Evolutionary conservation across 1,140 invertebrate genomes (phyloP).

Genomic region (Sipha flava): DNA sequence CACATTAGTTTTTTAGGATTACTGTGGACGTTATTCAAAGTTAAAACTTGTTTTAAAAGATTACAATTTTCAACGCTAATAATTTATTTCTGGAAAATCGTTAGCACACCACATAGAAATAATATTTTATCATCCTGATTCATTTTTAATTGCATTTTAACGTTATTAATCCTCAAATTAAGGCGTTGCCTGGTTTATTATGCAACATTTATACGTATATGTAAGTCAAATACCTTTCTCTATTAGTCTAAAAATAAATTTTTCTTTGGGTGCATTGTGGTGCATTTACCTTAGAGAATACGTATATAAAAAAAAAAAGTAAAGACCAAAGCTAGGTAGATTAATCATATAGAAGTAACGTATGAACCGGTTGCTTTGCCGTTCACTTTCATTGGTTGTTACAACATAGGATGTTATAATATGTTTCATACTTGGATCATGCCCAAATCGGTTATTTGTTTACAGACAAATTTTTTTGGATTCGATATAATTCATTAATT

Average conservation of each 20-base stretch:
- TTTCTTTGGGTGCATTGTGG: neutral
- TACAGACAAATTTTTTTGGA: neutral
- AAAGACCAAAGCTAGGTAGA: neutral
- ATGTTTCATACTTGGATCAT: neutral
- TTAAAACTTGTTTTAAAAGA: too few species aligned
- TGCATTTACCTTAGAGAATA: neutral
- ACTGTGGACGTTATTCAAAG: too few species aligned
- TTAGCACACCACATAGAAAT: too few species aligned
- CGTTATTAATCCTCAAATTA: neutral
- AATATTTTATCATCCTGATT: too few species aligned
- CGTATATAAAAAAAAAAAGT: neutral
- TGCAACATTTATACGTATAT: neutral
- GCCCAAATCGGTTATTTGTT: neutral
- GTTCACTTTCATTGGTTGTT: slow-evolving; percentile 10
- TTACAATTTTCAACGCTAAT: too few species aligned
- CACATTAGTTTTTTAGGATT: too few species aligned
- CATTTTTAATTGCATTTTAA: neutral
- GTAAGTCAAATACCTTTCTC: neutral
- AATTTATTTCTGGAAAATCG: too few species aligned
- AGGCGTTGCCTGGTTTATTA: neutral
- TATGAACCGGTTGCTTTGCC: slow-evolving; percentile 21
- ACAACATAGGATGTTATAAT: slow-evolving; percentile 9
- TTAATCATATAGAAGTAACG: neutral
- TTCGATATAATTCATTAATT: neutral
- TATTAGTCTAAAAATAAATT: neutral